Percentiles rank a stretch among this genome's conserved stretches.
phyloP scores from a whole-genome alignment of 1,140 invertebrate genomes.

The Zaprionus kolodkinae region DNA sequence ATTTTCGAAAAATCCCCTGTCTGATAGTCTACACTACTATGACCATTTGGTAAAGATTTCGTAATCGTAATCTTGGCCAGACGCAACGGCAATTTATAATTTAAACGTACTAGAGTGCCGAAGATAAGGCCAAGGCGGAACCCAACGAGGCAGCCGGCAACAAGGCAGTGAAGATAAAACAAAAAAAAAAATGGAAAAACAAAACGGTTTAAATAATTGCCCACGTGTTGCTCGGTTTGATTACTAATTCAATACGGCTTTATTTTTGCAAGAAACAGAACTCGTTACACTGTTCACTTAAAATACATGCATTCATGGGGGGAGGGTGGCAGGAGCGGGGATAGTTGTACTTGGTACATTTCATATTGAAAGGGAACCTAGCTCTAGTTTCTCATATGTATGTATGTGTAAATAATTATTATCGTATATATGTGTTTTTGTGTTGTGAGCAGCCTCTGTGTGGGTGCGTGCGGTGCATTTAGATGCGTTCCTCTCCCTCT shows the following conservation, averaged over 20 bases:
- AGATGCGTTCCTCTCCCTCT: background rate
- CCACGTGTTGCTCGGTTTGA: slow-evolving; percentile 45
- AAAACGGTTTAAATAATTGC: background rate
- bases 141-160: slow-evolving; percentile 12
- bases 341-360: slow-evolving; percentile 37
- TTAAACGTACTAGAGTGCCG: slow-evolving; percentile 2
- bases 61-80: slow-evolving; percentile 32
- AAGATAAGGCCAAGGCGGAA: slow-evolving; percentile 33
- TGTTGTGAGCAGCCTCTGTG: slow-evolving; percentile 38
- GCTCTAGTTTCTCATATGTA: slow-evolving; percentile 17
- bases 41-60: slow-evolving; percentile 3
- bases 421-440: slow-evolving; percentile 37
- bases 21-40: no score
- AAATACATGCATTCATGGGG: slow-evolving; percentile 33
- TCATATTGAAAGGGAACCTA: slow-evolving; percentile 7
- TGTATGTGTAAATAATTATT: slow-evolving; percentile 33
- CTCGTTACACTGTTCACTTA: slow-evolving; percentile 58
- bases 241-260: slow-evolving; percentile 62
- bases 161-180: background rate
- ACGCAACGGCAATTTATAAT: slow-evolving; percentile 29
- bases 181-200: background rate
- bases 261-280: slow-evolving; percentile 54
- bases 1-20: background rate
- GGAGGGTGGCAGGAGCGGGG: slow-evolving; percentile 3
- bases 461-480: slow-evolving; percentile 17